Evolutionary conservation across 2,888 invertebrate genomes (phyloP).

Genomic region (Ptychoptera contaminata): DNA sequence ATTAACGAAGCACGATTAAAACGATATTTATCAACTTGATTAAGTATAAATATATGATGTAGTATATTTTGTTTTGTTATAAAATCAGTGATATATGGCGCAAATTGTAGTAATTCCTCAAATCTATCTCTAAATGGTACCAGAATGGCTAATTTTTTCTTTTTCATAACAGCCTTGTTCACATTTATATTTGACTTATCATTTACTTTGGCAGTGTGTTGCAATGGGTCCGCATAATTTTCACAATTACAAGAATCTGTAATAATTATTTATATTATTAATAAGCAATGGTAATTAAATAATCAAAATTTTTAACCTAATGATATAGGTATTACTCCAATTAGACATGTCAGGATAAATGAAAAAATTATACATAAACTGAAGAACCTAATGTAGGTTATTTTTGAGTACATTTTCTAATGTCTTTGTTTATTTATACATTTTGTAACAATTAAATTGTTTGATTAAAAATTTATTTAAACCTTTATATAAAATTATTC

Average conservation of each 20-base stretch:
- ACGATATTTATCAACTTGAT: slow-evolving; percentile 75
- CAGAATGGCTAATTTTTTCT: slow-evolving; percentile 63
- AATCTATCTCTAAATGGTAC: slow-evolving; percentile 94
- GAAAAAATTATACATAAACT: slow-evolving; percentile 28
- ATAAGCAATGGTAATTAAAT: not conserved
- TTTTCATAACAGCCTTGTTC: slow-evolving; percentile 4
- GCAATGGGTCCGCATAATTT: slow-evolving; percentile 5
- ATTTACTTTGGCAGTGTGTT: not conserved
- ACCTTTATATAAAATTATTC: no score
- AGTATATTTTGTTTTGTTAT: slow-evolving; percentile 60
- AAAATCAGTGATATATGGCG: slow-evolving; percentile 76
- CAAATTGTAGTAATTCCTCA: slow-evolving; percentile 86
- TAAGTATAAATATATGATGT: slow-evolving; percentile 78
- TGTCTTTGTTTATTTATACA: no score
- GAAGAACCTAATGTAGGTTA: slow-evolving; percentile 20
- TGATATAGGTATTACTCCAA: slow-evolving; percentile 28
- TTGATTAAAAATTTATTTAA: no score
- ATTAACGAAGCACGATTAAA: slow-evolving; percentile 96
- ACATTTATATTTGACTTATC: slow-evolving; percentile 1
- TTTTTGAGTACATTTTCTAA: no score
- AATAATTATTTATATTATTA: slow-evolving; percentile 1
- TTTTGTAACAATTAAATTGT: no score
- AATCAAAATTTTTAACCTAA: slow-evolving; percentile 21
- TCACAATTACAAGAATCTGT: slow-evolving; percentile 11
- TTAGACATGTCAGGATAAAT: slow-evolving; percentile 27